phyloP scores from a whole-genome alignment of 2,888 invertebrate genomes.

The Chelonus formosanus region DNA sequence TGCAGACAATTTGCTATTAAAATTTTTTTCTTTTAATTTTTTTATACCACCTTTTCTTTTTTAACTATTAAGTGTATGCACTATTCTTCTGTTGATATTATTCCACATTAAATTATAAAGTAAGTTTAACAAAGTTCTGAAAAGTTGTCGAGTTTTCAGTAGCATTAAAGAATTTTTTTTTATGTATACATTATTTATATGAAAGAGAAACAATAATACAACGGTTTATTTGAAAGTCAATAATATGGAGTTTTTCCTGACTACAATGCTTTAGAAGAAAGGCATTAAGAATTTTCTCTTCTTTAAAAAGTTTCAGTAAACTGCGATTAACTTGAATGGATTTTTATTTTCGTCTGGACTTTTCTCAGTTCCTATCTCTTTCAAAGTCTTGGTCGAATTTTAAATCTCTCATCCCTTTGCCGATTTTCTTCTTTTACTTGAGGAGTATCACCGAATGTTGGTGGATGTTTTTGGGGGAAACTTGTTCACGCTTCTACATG shows the following conservation, averaged over 20 bases:
- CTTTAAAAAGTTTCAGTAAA: constrained; percentile 39
- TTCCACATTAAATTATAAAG: too few relatives aligned
- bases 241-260: constrained; percentile 4
- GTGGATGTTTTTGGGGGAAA: not conserved
- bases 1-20: too few relatives aligned
- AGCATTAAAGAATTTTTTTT: too few relatives aligned
- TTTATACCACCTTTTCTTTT: too few relatives aligned
- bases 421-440: constrained; percentile 13
- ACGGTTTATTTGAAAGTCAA: constrained; percentile 16
- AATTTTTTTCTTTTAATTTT: too few relatives aligned
- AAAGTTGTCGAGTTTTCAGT: too few relatives aligned
- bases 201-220: constrained; percentile 4
- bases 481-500: not conserved
- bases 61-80: too few relatives aligned
- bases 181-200: too few relatives aligned
- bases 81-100: too few relatives aligned
- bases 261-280: too few relatives aligned
- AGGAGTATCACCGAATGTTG: constrained; percentile 1
- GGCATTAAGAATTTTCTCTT: constrained; percentile 9
- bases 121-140: too few relatives aligned
- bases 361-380: constrained; percentile 26
- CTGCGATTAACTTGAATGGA: constrained; percentile 46
- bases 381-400: constrained; percentile 5
- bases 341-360: constrained; percentile 40
- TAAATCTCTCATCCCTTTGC: constrained; percentile 9